Base-by-base conservation (phyloP, 2,797 vertebrate genomes). In the Smutsia gigantea region DNA sequence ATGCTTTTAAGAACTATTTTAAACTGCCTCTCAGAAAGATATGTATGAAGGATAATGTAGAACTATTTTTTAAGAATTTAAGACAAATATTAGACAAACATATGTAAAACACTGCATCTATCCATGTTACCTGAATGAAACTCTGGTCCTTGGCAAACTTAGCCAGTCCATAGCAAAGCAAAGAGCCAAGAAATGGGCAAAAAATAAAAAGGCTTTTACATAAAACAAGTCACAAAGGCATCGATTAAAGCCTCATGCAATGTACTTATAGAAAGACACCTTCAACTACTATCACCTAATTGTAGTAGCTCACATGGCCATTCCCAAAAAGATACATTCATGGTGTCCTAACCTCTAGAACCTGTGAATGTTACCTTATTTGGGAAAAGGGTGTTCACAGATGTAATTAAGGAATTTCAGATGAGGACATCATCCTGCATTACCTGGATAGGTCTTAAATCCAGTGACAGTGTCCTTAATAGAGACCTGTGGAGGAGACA, bases 1-100 rank as follows among this genome's bases (percentile, higher is more conserved):
- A 31, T 86, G 34, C 21, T 84, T 57, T 90, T 90, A 77, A 75
- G 11, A 89, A 53, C n/a, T 89, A 39, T 89, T 87, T 92, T 85
- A 59, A 90, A 49, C 15, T 89, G 21, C 14, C 8, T 75, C 42
- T 83, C 19, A 79, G 25, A 63, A 91, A 46, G 11, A 5, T 17
- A 10, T 71, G 78, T 42, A 12, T 86, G 18, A 59, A 91, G 19
- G 18, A 12, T 83, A 92, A 82, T 46, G 31, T 78, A 53, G 15
- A 87, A 29, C 59, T 92, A 71, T 17, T 12, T 77, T 78, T 66
- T 23, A 57, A 68, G 13, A 63, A 55, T 77, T 57, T 34, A 57
- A 77, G 14, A 72, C 21, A 68, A 61, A 63, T 66, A 42, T 66
- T 53, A 74, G 7, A 39, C 55, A 68, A 55, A 39, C 31, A 81